phyloP scores from a whole-genome alignment of 1,140 invertebrate genomes.

The Orius laevigatus region DNA sequence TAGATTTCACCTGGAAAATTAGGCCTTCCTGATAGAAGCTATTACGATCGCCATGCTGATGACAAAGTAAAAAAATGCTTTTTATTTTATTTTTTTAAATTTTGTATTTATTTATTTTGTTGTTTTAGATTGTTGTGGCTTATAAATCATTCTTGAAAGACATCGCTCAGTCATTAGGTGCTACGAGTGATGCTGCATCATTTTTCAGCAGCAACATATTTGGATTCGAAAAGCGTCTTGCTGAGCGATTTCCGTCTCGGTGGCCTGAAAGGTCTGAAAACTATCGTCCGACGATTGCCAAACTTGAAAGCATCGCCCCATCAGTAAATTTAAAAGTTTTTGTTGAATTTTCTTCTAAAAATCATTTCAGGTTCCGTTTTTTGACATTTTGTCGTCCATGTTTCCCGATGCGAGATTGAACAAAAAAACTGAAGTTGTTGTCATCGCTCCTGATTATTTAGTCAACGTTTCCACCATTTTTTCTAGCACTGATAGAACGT shows the following conservation, averaged over 20 bases:
- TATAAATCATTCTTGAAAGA: constrained; percentile 40
- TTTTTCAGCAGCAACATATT: constrained; percentile 40
- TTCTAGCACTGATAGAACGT: constrained; percentile 36
- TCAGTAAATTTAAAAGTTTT: constrained; percentile 26
- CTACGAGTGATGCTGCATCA: constrained; percentile 29
- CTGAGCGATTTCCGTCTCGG: constrained; percentile 27
- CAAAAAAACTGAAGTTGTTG: constrained; percentile 34
- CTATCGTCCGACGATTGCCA: constrained; percentile 28
- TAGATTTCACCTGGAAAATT: constrained; percentile 31
- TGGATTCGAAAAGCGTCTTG: constrained; percentile 39
- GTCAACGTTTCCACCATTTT: constrained; percentile 34
- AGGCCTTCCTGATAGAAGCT: constrained; percentile 33
- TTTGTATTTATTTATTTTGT: background rate
- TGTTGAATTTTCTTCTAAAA: constrained; percentile 9
- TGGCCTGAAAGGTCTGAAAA: constrained; percentile 26
- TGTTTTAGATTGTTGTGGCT: constrained; percentile 29
- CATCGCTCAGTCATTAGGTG: constrained; percentile 33
- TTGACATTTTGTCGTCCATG: constrained; percentile 35
- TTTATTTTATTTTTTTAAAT: constrained; percentile 6
- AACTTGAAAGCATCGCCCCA: constrained; percentile 28
- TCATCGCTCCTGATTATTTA: constrained; percentile 36
- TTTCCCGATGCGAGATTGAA: constrained; percentile 34
- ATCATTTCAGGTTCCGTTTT: constrained; percentile 34
- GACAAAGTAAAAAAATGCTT: constrained; percentile 24
- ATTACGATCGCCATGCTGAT: constrained; percentile 31